Percentiles rank a stretch among this genome's conserved stretches.
Evolutionary conservation across 2,113 vertebrate species (phyloP).

Genomic region (Brienomyrus longianalis): DNA sequence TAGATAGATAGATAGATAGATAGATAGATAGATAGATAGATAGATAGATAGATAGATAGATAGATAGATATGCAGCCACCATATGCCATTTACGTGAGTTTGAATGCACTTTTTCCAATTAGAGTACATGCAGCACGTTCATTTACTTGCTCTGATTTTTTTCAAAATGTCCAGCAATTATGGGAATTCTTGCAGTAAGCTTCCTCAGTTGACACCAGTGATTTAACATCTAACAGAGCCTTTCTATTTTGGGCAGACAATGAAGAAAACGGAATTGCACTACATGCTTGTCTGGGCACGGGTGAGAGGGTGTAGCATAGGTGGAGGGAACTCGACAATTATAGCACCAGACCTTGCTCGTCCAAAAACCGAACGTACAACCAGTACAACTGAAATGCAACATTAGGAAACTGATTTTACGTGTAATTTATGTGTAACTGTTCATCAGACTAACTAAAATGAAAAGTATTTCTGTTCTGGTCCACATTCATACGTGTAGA

Average conservation of each 20-base stretch:
- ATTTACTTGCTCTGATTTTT: background rate
- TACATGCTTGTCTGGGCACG: conserved; percentile 6
- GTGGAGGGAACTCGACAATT: conserved; percentile 10
- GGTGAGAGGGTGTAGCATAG: conserved; percentile 13
- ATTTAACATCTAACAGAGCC: background rate
- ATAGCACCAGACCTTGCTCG: conserved; percentile 11
- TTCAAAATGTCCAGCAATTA: background rate
- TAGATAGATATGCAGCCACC: background rate
- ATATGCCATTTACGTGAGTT: background rate
- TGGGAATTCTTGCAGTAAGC: conserved; percentile 8
- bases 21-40: background rate
- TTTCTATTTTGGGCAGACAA: background rate
- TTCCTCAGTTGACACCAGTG: conserved; percentile 9
- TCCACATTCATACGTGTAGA: background rate
- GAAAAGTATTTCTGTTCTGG: background rate
- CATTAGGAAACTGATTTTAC: background rate
- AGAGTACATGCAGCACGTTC: background rate
- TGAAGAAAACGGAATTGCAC: background rate
- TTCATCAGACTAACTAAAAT: background rate
- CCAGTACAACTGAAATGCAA: background rate
- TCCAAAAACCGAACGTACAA: conserved; percentile 5
- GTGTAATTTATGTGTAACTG: background rate
- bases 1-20: background rate
- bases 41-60: background rate
- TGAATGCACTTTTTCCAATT: background rate